Conservation (phyloP, 2,113 vertebrate genomes). For the Ibidorhyncha struthersii region DNA sequence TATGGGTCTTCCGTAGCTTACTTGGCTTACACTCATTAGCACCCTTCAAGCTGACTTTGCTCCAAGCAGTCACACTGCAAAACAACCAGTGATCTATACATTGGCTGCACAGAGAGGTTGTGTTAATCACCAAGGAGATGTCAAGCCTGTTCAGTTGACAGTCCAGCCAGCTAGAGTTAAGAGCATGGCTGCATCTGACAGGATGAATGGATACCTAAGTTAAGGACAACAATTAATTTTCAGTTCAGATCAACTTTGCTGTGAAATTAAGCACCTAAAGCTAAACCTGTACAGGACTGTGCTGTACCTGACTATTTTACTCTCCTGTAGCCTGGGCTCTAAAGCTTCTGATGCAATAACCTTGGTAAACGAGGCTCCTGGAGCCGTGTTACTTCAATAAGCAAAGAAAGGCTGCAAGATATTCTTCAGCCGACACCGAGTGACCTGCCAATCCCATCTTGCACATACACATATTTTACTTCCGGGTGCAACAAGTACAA, state of each 20-base stretch:
- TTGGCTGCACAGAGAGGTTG: not conserved
- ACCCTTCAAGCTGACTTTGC: not conserved
- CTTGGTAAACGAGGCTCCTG: not conserved
- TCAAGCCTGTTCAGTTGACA: not conserved
- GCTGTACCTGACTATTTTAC: not conserved
- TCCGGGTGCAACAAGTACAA: not conserved
- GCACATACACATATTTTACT: not conserved
- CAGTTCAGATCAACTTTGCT: not conserved
- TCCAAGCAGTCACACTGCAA: not conserved
- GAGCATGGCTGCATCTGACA: not conserved
- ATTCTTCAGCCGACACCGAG: not conserved
- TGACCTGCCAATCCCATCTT: not conserved
- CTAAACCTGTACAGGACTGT: not conserved
- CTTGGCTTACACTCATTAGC: not conserved
- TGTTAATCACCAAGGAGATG: not conserved
- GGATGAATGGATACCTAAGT: not conserved
- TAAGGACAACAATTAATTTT: not conserved
- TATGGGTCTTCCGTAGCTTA: not conserved
- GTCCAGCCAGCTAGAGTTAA: not conserved
- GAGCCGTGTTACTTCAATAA: not conserved
- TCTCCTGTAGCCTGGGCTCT: not conserved
- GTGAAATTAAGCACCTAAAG: not conserved
- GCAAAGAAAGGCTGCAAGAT: not conserved
- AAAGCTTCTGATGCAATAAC: not conserved
- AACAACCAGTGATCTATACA: not conserved